Evolutionary conservation across 2,797 vertebrate species (phyloP).

Genomic region (Sebastes alutus): DNA sequence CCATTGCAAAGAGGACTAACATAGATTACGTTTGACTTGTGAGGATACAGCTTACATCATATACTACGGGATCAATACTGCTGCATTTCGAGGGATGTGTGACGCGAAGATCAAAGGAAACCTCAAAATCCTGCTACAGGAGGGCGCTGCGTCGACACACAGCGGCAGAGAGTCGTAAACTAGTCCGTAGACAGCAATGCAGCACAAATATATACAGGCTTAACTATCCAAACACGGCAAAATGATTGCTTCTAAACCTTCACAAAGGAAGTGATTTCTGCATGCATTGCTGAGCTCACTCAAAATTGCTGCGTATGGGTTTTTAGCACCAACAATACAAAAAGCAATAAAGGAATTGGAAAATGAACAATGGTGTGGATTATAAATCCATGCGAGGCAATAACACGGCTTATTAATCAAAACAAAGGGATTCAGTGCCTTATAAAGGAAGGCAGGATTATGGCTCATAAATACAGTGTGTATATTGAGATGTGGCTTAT

Average conservation of each 20-base stretch:
- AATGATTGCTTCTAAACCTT: slow-evolving; percentile 14
- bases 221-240: slow-evolving; percentile 9
- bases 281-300: neutral
- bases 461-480: slow-evolving; percentile 32
- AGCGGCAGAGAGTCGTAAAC: neutral
- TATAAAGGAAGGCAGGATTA: slow-evolving; percentile 50
- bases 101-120: slow-evolving; percentile 4
- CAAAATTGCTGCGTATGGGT: slow-evolving; percentile 14
- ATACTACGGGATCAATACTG: neutral
- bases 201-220: slow-evolving; percentile 11
- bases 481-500: slow-evolving; percentile 31
- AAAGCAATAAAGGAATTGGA: slow-evolving; percentile 20
- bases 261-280: slow-evolving; percentile 31
- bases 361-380: slow-evolving; percentile 39
- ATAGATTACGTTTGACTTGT: neutral
- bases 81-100: neutral
- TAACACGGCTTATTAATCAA: slow-evolving; percentile 66
- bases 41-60: neutral
- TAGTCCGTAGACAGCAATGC: neutral
- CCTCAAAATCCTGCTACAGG: neutral
- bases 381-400: slow-evolving; percentile 47
- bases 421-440: slow-evolving; percentile 35
- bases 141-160: neutral
- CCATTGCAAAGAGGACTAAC: neutral
- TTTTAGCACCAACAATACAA: slow-evolving; percentile 23